Evolutionary conservation across 2,797 vertebrate genomes (phyloP), one percentile per base, ranked within the genome.

Genomic region (Austrolebias charrua): DNA sequence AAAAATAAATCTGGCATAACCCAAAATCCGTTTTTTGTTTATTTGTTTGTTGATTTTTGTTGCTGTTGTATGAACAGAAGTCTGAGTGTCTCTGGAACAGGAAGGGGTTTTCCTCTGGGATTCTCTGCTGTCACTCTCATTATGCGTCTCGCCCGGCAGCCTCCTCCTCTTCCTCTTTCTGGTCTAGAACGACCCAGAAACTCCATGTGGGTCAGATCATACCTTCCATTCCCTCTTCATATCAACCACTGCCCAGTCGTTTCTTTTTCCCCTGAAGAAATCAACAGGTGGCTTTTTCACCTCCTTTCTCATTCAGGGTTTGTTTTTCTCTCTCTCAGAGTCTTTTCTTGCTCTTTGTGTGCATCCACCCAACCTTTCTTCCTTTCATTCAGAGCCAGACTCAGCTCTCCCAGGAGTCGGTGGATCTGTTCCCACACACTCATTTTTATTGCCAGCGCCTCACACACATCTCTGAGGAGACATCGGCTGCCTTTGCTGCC

Each of bases 101-200:
- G 47, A 66, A 64, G 69, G 69, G 55, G 48, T 48, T 57, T 50
- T 82, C 84, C 78, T 60, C 42, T 59, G 79, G 76, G 78, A 83
- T 29, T 35, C 44, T 73, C 6, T 0, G 35, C 58, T 52, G 49
- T 60, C 78, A 51, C 63, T 69, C 63, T 82, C 69, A 78, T 83
- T 87, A 86, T 66, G 46, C 49, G 29, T 14, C 16, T 55, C 72
- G 46, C 62, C 20, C 28, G 13, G n/a, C 20, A 40, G 20, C 48
- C 59, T 38, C 53, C n/a, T 33, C 31, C 31, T 33, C 31, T 8
- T 33, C 31, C 31, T 33, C 31, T 75, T 66, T 60, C 51, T 65
- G 71, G 81, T 57, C 73, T 80, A 71, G 5, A 63, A 60, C 75
- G 84, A 83, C 84, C 84, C 78, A 88, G 75, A 90, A 87, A 83